Percentiles rank a stretch among this genome's conserved stretches.
phyloP scores from a whole-genome alignment of 2,888 invertebrate genomes.

The Hirtodrosophila alboralis region DNA sequence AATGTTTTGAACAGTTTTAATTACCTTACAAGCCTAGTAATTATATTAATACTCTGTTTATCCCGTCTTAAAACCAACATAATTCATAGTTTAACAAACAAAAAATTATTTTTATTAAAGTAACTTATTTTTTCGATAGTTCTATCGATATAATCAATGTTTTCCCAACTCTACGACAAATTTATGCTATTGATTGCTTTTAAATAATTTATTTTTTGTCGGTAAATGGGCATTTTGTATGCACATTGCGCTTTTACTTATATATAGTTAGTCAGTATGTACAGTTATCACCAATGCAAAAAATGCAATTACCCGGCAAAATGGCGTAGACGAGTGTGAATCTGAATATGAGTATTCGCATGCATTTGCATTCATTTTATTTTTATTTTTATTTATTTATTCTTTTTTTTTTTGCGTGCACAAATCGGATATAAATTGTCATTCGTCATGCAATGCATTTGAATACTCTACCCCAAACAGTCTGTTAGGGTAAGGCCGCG shows the following conservation, averaged over 20 bases:
- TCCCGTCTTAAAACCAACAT: too few relatives aligned
- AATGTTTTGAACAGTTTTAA: too few relatives aligned
- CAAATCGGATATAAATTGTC: conserved; percentile 74
- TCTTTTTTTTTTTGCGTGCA: conserved; percentile 6
- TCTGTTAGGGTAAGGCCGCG: too few relatives aligned
- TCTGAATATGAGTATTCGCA: conserved; percentile 9
- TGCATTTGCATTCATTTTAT: conserved; percentile 13
- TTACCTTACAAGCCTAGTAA: too few relatives aligned
- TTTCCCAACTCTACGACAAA: too few relatives aligned
- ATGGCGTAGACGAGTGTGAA: conserved; percentile 12
- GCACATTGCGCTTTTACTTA: conserved; percentile 23
- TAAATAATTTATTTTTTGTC: conserved; percentile 4
- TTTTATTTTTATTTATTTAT: conserved; percentile 14
- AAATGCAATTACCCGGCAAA: conserved; percentile 45
- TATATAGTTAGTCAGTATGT: not conserved
- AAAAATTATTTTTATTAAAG: too few relatives aligned
- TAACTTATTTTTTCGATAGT: too few relatives aligned
- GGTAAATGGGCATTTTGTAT: conserved; percentile 12
- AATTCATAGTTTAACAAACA: too few relatives aligned
- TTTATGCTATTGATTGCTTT: not conserved
- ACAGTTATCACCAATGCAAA: conserved; percentile 30
- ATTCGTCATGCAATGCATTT: conserved; percentile 66
- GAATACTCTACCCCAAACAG: not conserved
- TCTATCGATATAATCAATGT: too few relatives aligned
- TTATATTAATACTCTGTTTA: too few relatives aligned